Percentiles rank a stretch among this genome's conserved stretches.
Conservation (phyloP, 2,797 vertebrate genomes). For the Schizopygopsis pylzovi region DNA sequence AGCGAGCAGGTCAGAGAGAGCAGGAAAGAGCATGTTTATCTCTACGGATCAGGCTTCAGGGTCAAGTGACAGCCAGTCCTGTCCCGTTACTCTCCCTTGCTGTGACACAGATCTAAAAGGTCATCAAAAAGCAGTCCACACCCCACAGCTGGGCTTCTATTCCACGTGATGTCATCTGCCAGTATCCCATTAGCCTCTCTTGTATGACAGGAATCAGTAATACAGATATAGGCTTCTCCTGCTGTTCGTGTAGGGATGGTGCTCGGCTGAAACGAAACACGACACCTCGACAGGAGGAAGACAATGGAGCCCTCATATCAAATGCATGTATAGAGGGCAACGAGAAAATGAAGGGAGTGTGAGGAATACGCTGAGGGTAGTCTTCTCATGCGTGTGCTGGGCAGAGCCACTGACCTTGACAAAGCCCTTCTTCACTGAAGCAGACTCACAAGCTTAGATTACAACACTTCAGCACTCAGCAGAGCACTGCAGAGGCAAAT, state of each 20-base stretch:
- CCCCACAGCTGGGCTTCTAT: conserved; percentile 43
- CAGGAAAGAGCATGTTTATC: conserved; percentile 34
- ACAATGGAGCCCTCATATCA: conserved; percentile 3
- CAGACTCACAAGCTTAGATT: conserved; percentile 60
- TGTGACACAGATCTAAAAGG: conserved; percentile 43
- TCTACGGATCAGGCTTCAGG: conserved; percentile 44
- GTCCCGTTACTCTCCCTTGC: conserved; percentile 26
- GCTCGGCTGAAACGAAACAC: not conserved
- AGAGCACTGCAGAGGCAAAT: conserved; percentile 45
- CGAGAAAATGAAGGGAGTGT: conserved; percentile 1
- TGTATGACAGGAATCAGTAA: not conserved
- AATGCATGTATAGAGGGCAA: conserved; percentile 13
- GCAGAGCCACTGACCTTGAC: conserved; percentile 65
- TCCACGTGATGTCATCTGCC: conserved; percentile 36
- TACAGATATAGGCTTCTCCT: not conserved
- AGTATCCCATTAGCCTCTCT: conserved; percentile 9
- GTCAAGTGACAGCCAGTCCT: conserved; percentile 22
- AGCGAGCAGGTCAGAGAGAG: conserved; percentile 12
- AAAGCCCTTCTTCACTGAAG: conserved; percentile 58
- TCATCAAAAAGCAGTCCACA: conserved; percentile 29
- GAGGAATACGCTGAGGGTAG: not conserved
- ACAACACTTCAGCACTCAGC: conserved; percentile 59
- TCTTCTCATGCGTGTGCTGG: conserved; percentile 28
- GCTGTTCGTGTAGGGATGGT: not conserved
- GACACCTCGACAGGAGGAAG: not conserved